A percentile compares a stretch with the other conserved stretches of the same genome.
phyloP scores from a whole-genome alignment of 2,113 vertebrate species.

The Colius striatus region DNA sequence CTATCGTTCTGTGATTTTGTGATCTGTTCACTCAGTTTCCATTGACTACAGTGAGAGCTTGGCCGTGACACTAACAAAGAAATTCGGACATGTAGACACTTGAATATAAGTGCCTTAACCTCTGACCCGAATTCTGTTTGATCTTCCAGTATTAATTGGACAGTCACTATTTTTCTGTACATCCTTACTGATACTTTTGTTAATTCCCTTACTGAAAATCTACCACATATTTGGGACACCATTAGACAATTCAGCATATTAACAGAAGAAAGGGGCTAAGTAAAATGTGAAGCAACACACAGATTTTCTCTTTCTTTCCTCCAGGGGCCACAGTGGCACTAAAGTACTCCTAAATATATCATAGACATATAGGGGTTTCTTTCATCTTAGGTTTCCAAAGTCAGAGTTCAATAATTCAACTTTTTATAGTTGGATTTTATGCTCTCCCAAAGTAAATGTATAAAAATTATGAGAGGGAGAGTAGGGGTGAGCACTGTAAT shows the following conservation, averaged over 20 bases:
- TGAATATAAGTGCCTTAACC: background rate
- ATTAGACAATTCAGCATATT: background rate
- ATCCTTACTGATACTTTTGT: background rate
- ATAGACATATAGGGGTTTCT: background rate
- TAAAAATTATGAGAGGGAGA: background rate
- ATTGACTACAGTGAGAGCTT: rapidly evolving
- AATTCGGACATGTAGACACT: background rate
- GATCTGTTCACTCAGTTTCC: background rate
- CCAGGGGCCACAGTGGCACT: background rate
- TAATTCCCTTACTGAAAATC: background rate
- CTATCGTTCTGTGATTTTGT: no score
- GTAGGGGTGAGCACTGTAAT: background rate
- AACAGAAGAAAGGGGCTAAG: background rate
- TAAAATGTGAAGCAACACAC: background rate
- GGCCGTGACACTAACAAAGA: background rate
- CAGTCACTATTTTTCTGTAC: background rate
- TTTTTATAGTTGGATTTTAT: background rate
- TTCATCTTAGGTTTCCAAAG: background rate
- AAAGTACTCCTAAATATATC: background rate
- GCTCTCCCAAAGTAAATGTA: background rate
- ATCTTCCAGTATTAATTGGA: background rate
- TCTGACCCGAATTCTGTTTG: background rate
- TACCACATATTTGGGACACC: background rate
- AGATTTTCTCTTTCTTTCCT: background rate
- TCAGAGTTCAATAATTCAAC: background rate